Percentiles rank a stretch among this genome's conserved stretches.
These are phyloP conservation scores for Gonioctena quinquepunctata DNA, from an alignment of 1,140 invertebrate genomes.

Conservation along the genomic window DNA sequence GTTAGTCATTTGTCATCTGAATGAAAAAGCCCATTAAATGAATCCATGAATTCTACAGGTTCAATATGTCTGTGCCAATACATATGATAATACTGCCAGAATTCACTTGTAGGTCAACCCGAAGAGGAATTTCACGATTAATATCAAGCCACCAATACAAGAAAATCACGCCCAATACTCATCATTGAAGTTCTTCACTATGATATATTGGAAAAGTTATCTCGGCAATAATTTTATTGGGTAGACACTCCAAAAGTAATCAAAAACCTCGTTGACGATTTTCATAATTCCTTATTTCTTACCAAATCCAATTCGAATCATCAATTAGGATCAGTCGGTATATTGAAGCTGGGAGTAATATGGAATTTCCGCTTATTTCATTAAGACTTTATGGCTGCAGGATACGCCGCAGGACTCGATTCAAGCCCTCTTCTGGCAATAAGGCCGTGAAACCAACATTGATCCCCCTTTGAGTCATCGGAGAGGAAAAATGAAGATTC, in stretches of 20 bases:
- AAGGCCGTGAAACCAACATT: slow-evolving; percentile 17
- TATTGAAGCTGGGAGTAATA: slow-evolving; percentile 11
- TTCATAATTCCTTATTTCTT: neutral
- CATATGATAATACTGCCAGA: too few species aligned
- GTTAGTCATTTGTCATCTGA: too few species aligned
- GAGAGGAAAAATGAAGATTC: slow-evolving; percentile 17
- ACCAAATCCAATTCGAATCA: neutral
- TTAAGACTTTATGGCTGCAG: slow-evolving; percentile 22
- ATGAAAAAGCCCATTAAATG: too few species aligned
- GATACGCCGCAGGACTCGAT: slow-evolving; percentile 11
- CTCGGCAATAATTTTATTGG: neutral
- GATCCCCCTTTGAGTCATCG: slow-evolving; percentile 15
- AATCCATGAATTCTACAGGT: too few species aligned
- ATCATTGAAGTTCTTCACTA: too few species aligned
- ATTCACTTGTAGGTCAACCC: too few species aligned
- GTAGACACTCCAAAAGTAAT: neutral
- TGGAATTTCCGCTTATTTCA: slow-evolving; percentile 22
- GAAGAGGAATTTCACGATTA: too few species aligned
- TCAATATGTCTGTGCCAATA: too few species aligned
- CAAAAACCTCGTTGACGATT: neutral
- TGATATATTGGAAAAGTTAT: too few species aligned
- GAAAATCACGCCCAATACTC: too few species aligned
- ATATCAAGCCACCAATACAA: too few species aligned
- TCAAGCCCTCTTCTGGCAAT: slow-evolving; percentile 4
- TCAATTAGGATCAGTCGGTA: slow-evolving; percentile 11